phyloP scores from a whole-genome alignment of 2,888 invertebrate species.

The Drosophila mercatorum region DNA sequence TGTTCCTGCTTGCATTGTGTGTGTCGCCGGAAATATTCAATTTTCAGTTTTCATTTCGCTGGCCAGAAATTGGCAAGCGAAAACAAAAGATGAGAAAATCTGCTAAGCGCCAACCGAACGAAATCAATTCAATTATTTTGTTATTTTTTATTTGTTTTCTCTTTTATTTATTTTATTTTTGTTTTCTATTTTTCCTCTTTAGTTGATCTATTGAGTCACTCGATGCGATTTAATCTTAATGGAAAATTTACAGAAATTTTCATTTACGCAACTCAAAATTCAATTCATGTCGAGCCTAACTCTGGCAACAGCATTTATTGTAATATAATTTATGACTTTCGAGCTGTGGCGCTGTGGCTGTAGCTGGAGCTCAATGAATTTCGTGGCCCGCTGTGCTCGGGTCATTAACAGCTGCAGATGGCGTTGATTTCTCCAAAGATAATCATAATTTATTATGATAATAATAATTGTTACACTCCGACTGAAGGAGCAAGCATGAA shows the following conservation, averaged over 20 bases:
- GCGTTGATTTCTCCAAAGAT: constrained; percentile 27
- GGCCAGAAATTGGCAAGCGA: constrained; percentile 73
- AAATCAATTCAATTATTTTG: constrained; percentile 75
- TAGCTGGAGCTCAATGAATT: constrained; percentile 8
- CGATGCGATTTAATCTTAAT: constrained; percentile 33
- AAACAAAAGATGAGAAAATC: constrained; percentile 64
- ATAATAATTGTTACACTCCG: constrained; percentile 9
- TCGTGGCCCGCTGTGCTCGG: constrained; percentile 37
- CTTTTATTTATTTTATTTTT: background rate
- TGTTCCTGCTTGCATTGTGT: constrained; percentile 62
- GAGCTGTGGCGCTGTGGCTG: constrained; percentile 16
- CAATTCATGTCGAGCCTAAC: constrained; percentile 1
- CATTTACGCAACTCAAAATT: background rate
- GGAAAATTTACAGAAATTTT: constrained; percentile 26
- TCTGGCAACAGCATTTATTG: constrained; percentile 42
- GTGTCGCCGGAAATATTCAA: constrained; percentile 81
- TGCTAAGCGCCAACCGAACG: constrained; percentile 45
- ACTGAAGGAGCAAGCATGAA: background rate
- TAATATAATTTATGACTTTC: constrained; percentile 61
- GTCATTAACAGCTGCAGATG: constrained; percentile 57
- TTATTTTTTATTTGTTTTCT: constrained; percentile 8
- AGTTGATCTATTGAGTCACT: constrained; percentile 20
- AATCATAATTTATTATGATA: constrained; percentile 25
- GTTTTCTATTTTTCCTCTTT: too few species aligned
- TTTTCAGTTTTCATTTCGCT: constrained; percentile 77